phyloP scores from a whole-genome alignment of 2,113 vertebrate species.

The Callocephalon fimbriatum region DNA sequence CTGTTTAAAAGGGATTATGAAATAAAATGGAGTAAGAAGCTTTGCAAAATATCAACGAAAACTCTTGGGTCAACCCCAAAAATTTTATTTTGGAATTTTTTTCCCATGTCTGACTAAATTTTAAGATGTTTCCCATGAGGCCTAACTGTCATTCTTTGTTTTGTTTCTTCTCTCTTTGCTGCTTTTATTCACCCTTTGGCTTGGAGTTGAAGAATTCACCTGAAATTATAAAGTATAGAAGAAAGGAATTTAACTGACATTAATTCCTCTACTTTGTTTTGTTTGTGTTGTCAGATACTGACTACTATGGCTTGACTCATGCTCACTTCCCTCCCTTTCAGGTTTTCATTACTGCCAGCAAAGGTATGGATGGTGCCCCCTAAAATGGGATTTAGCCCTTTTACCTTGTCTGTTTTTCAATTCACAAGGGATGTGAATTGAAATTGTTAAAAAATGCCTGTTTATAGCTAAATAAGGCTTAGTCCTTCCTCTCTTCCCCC shows the following conservation, averaged over 20 bases:
- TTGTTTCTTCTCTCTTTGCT: constrained; percentile 10
- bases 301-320: background rate
- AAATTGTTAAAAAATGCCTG: background rate
- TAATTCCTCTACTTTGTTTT: background rate
- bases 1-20: constrained; percentile 38
- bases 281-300: background rate
- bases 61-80: background rate
- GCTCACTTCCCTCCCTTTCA: background rate
- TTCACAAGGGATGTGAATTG: background rate
- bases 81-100: constrained; percentile 14
- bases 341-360: background rate
- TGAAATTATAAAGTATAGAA: constrained; percentile 43
- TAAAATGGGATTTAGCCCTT: background rate
- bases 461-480: background rate
- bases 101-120: background rate
- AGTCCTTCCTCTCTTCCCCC: background rate
- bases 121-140: background rate
- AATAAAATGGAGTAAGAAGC: constrained; percentile 17
- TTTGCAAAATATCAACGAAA: constrained; percentile 33
- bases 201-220: constrained; percentile 34
- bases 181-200: constrained; percentile 36
- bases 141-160: background rate
- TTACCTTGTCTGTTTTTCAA: background rate
- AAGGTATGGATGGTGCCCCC: background rate
- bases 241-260: constrained; percentile 37